Base-by-base conservation (phyloP, 2,113 vertebrate species). In the Pithys albifrons region DNA sequence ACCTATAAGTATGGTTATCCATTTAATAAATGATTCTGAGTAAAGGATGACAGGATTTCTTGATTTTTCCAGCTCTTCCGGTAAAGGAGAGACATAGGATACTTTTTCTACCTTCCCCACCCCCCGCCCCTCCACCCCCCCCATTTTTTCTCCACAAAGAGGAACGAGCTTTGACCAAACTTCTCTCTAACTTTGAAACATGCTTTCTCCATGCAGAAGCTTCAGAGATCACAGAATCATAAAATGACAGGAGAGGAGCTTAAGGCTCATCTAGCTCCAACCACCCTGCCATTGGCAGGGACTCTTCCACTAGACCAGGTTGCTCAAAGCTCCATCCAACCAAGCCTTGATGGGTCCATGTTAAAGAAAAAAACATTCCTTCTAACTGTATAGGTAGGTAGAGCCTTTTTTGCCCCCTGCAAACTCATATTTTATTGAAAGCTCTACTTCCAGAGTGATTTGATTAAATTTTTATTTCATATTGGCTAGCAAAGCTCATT, bases 351-450 rank as follows among this genome's bases (percentile, higher is more conserved):
- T 55, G 10, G 8, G 7, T 17, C 37, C 37, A 43, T 10, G 12
- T 46, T 48, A 84, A 39, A 75, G 3, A 88, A 69, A 54, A 81
- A 85, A 88, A n/a, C 8, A 28, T 43, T 69, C 7, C 7, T 71
- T 48, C 23, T 8, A 2, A 6, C 9, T 51, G 7, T 23, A 27
- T 10, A 66, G 6, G 6, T 27, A 71, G 5, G 6, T 19, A 84
- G 29, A 87, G 14, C 15, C 4, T 2, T 39, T 48, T 29, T 18
- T 24, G 0, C 0, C 4, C 33, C 3, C 29, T 0, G 0, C 3
- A 84, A 64, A 39, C 4, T 33, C 37, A 48, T 14, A 11, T 59
- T 85, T 81, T 82, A 66, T 28, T 79, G 41, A 70, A 90, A 88
- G 15, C 2, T 91, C 27, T 49, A 3, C 10, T 75, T 64, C 31